Evolutionary conservation across 64 coral and sea anemone species (phyloP).

Genomic region (Astreopora myriophthalma): DNA sequence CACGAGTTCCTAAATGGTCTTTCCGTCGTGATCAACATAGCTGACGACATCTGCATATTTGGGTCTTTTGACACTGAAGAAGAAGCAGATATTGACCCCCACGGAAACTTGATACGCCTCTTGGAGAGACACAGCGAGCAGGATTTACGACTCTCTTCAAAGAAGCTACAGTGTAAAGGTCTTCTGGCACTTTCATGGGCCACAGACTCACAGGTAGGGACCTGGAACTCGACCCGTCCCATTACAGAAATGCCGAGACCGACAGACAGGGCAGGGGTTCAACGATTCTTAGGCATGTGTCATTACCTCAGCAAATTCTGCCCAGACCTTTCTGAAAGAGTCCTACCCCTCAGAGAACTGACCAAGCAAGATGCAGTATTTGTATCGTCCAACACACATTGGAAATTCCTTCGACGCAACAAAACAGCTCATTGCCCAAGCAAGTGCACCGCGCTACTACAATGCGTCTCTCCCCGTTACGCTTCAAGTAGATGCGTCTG

Average conservation of each 20-base stretch:
- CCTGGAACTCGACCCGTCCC: constrained; percentile 34
- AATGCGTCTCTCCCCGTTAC: no score
- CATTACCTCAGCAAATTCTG: constrained; percentile 62
- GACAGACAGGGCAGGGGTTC: constrained; percentile 18
- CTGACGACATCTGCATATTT: not conserved
- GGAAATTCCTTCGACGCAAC: no score
- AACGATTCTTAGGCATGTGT: constrained; percentile 63
- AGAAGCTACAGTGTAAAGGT: constrained; percentile 50
- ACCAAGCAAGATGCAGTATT: no score
- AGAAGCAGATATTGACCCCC: not conserved
- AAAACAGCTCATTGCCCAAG: no score
- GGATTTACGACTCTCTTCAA: not conserved
- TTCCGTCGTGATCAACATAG: constrained; percentile 41
- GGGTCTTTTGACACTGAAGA: not conserved
- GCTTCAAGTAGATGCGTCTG: no score
- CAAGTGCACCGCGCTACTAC: no score
- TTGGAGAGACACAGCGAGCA: not conserved
- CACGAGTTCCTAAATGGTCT: constrained; percentile 39
- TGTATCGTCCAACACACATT: no score
- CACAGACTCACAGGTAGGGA: constrained; percentile 49
- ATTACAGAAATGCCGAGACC: constrained; percentile 63
- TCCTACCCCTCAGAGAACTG: no score
- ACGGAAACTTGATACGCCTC: not conserved
- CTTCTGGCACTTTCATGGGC: constrained; percentile 53
- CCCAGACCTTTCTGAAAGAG: no score